Evolutionary conservation across 2,113 vertebrate genomes (phyloP).

Genomic region (Rousettus leschenaultii): DNA sequence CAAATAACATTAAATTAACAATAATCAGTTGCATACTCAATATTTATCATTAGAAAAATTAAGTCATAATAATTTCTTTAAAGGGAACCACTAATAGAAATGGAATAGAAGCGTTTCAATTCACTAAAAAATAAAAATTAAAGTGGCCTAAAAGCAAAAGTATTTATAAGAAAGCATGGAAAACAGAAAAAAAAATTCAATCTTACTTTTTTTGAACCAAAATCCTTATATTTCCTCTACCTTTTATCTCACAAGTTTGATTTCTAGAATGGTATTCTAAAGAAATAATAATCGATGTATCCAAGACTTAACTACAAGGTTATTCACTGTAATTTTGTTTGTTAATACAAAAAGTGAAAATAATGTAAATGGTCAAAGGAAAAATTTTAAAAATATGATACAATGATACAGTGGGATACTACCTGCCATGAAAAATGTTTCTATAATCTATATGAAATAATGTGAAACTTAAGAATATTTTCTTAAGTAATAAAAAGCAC

Average conservation of each 20-base stretch:
- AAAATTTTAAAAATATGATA: neutral
- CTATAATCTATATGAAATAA: neutral
- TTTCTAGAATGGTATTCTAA: neutral
- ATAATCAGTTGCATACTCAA: neutral
- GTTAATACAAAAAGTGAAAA: neutral
- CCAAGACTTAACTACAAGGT: neutral
- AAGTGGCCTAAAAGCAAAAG: neutral
- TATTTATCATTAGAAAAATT: neutral
- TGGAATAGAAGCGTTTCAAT: neutral
- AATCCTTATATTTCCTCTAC: neutral
- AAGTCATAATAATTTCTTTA: neutral
- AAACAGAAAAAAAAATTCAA: neutral
- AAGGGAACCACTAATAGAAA: slow-evolving; percentile 29
- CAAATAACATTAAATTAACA: neutral
- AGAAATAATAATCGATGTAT: neutral
- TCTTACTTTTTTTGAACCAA: neutral
- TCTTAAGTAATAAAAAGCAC: neutral
- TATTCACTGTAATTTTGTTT: neutral
- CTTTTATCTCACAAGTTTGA: neutral
- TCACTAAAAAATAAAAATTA: neutral
- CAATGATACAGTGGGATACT: neutral
- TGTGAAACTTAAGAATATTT: neutral
- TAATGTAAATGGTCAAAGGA: neutral
- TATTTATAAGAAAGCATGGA: neutral
- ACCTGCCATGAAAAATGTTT: neutral